phyloP scores from a whole-genome alignment of 2,113 vertebrate genomes.

The Orthonyx spaldingii region DNA sequence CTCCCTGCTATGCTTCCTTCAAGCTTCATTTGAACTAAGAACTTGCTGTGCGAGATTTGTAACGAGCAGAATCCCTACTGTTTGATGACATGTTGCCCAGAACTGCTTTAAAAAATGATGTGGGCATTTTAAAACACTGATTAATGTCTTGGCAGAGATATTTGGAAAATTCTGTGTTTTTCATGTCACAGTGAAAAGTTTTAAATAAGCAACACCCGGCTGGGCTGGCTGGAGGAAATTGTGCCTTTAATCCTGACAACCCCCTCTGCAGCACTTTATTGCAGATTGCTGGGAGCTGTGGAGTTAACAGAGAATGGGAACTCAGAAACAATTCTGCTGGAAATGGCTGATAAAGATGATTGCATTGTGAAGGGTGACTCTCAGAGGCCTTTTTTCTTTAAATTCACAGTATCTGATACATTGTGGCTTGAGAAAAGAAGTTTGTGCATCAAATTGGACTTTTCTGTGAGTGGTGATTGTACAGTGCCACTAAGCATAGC shows the following conservation, averaged over 20 bases:
- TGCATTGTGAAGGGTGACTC: not conserved
- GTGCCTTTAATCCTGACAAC: not conserved
- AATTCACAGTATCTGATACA: not conserved
- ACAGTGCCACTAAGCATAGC: not conserved
- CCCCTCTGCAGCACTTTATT: not conserved
- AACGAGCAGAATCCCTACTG: conserved; percentile 9
- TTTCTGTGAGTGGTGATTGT: not conserved
- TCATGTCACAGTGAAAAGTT: not conserved
- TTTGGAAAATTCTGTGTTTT: not conserved
- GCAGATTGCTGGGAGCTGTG: not conserved
- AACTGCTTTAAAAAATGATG: not conserved
- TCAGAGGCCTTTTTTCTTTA: not conserved
- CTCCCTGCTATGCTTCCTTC: not conserved
- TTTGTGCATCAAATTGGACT: not conserved
- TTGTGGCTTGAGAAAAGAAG: not conserved
- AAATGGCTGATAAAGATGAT: conserved; percentile 17
- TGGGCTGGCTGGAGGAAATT: not conserved
- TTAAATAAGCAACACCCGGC: not conserved
- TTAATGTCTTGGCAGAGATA: conserved; percentile 4
- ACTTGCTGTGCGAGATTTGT: not conserved
- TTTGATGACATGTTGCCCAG: not conserved
- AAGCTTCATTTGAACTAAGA: not conserved
- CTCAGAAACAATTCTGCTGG: not conserved
- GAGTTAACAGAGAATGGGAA: not conserved
- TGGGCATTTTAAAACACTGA: conserved; percentile 17